Evolutionary conservation across 2,113 vertebrate species (phyloP), one percentile per base, ranked within the genome.

Genomic region (Micromys minutus): DNA sequence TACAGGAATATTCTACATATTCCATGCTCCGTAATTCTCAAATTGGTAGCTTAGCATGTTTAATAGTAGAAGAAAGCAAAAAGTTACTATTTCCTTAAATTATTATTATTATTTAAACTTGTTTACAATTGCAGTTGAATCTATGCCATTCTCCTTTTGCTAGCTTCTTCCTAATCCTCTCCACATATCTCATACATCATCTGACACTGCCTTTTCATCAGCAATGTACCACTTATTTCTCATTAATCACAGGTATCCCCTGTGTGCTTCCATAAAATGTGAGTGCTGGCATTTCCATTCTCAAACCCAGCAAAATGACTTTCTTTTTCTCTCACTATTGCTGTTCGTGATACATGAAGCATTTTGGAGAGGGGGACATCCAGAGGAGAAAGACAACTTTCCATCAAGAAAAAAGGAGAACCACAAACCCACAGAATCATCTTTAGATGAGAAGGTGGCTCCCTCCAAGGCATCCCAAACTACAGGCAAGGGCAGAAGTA

Each of bases 401-500:
- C 79, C 36, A 61, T 69, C 95, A 87, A 87, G 96, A 89, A 84
- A 79, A 93, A 96, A 89, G 74, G 79, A 96, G 63, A 94, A 84
- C 69, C 50, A 47, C n/a, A 93, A 85, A 55, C 75, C 87, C 63
- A 93, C 93, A 94, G 59, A 85, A 16, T 88, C 96, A 93, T 81
- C 96, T 90, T 90, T 95, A 95, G 84, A 94, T 89, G 74, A 79
- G 7, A 87, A 15, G 42, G 19, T 94, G 91, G 29, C n/a, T 95
- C 45, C 93, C 39, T 93, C 93, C 67, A 95, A 91, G 84, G 12
- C 93, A 89, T 12, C 88, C 83, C 42, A 29, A 76, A 95, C 72
- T 75, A 92, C 93, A 97, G 97, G 95, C 95, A 97, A 97, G 96
- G 93, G 77, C 22, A 63, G 36, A 76, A 10, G 80, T 83, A 91